A percentile compares a stretch with the other conserved stretches of the same genome.
These are phyloP conservation scores for Drosophila neotestacea DNA, from an alignment of 2,888 invertebrate species.

Conservation along the genomic window DNA sequence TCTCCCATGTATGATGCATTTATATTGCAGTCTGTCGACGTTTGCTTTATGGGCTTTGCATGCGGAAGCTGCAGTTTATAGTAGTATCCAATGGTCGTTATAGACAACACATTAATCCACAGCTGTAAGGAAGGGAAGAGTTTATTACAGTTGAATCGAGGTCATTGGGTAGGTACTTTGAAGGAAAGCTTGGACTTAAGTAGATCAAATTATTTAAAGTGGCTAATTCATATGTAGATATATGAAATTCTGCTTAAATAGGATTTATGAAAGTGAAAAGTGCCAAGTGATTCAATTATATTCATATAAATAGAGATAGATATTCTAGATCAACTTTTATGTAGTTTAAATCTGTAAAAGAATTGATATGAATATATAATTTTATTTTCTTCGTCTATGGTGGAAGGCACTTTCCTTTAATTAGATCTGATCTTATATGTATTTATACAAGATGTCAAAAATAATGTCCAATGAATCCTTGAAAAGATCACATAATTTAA, in stretches of 20 bases:
- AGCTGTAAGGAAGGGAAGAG: slow-evolving; percentile 2
- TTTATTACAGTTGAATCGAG: slow-evolving; percentile 7
- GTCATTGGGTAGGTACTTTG: slow-evolving; percentile 3
- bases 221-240: background rate
- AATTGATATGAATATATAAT: no score
- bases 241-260: background rate
- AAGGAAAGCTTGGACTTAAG: background rate
- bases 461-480: background rate
- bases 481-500: background rate
- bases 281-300: no score
- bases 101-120: slow-evolving; percentile 26
- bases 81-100: slow-evolving; percentile 43
- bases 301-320: no score
- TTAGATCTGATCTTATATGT: background rate
- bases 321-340: no score
- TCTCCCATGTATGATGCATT: slow-evolving; percentile 27
- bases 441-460: background rate
- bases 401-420: no score
- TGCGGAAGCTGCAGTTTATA: slow-evolving; percentile 63
- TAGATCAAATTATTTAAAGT: no score
- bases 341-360: no score
- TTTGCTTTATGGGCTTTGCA: slow-evolving; percentile 62
- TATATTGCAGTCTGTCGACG: slow-evolving; percentile 28
- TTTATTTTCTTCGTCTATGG: no score
- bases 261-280: no score